These are phyloP conservation scores for Syngnathus floridae DNA, from an alignment of 2,113 vertebrate species.

Conservation along the genomic window DNA sequence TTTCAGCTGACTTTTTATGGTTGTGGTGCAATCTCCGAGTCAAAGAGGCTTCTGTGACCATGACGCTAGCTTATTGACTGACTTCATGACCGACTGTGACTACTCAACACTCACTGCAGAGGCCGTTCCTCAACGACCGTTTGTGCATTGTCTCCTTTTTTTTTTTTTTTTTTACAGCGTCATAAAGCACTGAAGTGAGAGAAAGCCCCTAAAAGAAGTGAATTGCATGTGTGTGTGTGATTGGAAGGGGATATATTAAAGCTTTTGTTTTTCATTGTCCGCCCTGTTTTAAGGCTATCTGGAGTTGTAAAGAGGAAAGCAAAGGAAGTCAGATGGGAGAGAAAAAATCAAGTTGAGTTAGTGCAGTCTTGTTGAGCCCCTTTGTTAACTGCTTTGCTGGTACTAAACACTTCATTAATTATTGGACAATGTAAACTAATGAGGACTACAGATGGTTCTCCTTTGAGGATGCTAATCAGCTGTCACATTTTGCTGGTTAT, in stretches of 20 bases:
- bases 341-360: constrained; percentile 44
- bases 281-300: constrained; percentile 42
- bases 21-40: neutral
- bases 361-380: constrained; percentile 37
- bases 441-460: neutral
- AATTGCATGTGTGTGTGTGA: constrained; percentile 30
- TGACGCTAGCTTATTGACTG: constrained; percentile 31
- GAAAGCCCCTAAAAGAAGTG: constrained; percentile 55
- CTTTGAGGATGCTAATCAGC: neutral
- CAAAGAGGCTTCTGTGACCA: constrained; percentile 7
- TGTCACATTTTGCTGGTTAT: neutral
- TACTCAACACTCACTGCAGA: constrained; percentile 29
- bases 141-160: constrained; percentile 68
- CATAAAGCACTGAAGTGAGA: constrained; percentile 62
- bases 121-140: constrained; percentile 61
- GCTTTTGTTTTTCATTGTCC: constrained; percentile 57
- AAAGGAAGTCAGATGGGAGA: constrained; percentile 37
- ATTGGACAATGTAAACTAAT: neutral
- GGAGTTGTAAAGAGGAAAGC: constrained; percentile 40
- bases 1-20: neutral
- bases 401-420: constrained; percentile 21
- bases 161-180: constrained; percentile 24
- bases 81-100: constrained; percentile 41
- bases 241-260: constrained; percentile 63
- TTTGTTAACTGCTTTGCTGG: constrained; percentile 7